Conservation (phyloP, 2,113 vertebrate genomes). For the Raja brachyura region DNA sequence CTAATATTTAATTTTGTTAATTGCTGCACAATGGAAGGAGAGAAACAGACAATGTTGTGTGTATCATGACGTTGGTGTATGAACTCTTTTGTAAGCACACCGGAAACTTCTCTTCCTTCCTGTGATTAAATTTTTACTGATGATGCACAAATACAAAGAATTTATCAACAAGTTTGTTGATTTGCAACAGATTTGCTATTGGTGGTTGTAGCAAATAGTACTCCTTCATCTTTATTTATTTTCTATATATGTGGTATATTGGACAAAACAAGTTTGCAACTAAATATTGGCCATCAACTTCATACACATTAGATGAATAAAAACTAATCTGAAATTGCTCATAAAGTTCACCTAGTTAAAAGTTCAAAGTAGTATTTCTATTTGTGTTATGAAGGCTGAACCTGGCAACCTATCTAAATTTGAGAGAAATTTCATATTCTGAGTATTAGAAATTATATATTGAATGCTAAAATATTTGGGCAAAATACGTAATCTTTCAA, state of each 20-base stretch:
- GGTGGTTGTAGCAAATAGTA: not conserved
- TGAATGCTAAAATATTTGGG: not conserved
- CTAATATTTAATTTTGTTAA: not conserved
- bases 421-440: not conserved
- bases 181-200: no score
- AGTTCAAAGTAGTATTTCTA: not conserved
- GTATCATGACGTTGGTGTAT: not conserved
- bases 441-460: not conserved
- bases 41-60: not conserved
- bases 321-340: not conserved
- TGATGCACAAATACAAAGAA: constrained; percentile 12
- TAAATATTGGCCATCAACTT: not conserved
- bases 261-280: not conserved
- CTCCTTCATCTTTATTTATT: not conserved
- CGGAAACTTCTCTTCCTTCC: constrained; percentile 34
- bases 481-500: not conserved
- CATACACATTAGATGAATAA: not conserved
- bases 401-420: no score
- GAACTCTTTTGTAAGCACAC: not conserved
- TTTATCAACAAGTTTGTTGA: not conserved
- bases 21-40: not conserved
- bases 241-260: not conserved
- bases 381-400: not conserved
- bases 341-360: not conserved
- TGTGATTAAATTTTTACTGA: constrained; percentile 24